Evolutionary conservation across 2,113 vertebrate species (phyloP).

Genomic region (Phyllostomus discolor): DNA sequence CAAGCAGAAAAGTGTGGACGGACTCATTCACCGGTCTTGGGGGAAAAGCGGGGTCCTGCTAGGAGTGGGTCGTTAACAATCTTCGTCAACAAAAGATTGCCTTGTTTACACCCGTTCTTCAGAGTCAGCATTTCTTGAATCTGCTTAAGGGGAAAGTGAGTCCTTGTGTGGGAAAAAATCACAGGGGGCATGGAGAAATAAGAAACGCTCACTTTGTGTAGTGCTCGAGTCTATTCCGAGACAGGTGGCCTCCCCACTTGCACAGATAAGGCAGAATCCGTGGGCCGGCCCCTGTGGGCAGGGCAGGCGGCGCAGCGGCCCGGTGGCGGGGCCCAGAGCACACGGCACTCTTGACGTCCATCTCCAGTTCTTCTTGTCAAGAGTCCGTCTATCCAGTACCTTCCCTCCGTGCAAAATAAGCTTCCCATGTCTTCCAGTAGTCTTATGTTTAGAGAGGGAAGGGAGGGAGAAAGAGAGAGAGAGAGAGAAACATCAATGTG

Average conservation of each 20-base stretch:
- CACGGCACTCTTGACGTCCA: constrained; percentile 47
- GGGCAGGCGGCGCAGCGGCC: neutral
- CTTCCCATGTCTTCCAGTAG: neutral
- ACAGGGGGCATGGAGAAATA: constrained; percentile 16
- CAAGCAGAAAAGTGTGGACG: neutral
- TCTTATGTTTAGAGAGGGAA: no score
- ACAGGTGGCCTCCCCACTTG: constrained; percentile 47
- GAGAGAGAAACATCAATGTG: no score
- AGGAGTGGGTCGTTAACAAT: neutral
- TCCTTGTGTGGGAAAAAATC: constrained; percentile 50
- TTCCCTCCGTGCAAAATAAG: neutral
- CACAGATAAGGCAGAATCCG: constrained; percentile 41
- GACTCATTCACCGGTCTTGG: constrained; percentile 1
- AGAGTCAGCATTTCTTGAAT: constrained; percentile 42
- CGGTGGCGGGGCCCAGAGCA: constrained; percentile 17
- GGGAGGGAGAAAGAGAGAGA: no score
- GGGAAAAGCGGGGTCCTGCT: neutral
- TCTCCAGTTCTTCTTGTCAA: neutral
- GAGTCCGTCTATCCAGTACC: constrained; percentile 11
- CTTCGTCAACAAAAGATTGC: constrained; percentile 56
- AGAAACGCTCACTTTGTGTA: constrained; percentile 31
- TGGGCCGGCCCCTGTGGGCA: neutral
- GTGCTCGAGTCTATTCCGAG: neutral
- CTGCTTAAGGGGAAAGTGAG: constrained; percentile 49
- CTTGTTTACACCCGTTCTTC: constrained; percentile 48